Percentiles rank a stretch among this genome's conserved stretches.
These are phyloP conservation scores for Acipenser ruthenus DNA, from an alignment of 2,797 vertebrate genomes.

Conservation along the genomic window DNA sequence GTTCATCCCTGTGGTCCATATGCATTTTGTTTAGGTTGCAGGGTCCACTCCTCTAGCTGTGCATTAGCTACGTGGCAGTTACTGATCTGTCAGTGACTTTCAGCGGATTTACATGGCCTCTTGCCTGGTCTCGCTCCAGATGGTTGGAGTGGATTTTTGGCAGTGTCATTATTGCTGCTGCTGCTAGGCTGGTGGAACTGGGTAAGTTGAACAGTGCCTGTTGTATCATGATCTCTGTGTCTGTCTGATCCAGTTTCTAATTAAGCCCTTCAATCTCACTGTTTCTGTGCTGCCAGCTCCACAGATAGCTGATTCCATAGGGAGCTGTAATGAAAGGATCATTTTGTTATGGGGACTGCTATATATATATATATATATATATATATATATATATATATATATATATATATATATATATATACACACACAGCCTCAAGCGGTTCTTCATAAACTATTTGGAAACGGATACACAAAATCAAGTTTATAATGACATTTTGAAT, in stretches of 20 bases:
- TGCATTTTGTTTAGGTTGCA: neutral
- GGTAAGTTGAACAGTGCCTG: constrained; percentile 5
- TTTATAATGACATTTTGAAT: too few relatives aligned
- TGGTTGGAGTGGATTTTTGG: constrained; percentile 38
- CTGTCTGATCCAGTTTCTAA: neutral
- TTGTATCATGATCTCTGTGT: constrained; percentile 3
- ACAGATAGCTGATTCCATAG: neutral
- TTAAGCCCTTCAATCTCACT: neutral
- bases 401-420: too few relatives aligned
- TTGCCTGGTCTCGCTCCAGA: constrained; percentile 46
- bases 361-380: neutral
- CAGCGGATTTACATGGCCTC: constrained; percentile 46
- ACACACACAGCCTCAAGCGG: neutral
- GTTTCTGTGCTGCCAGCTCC: neutral
- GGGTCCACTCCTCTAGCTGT: constrained; percentile 18
- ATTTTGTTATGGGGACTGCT: neutral
- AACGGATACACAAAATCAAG: neutral
- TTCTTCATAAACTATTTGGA: neutral
- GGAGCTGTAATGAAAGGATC: neutral
- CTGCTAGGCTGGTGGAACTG: neutral
- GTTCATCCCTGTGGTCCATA: too few relatives aligned
- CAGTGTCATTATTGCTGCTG: constrained; percentile 10
- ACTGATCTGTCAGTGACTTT: constrained; percentile 36
- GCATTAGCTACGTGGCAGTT: constrained; percentile 44
- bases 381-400: too few relatives aligned